Base-by-base conservation (phyloP, 2,888 invertebrate genomes). In the Hydroisotoma schaefferi region DNA sequence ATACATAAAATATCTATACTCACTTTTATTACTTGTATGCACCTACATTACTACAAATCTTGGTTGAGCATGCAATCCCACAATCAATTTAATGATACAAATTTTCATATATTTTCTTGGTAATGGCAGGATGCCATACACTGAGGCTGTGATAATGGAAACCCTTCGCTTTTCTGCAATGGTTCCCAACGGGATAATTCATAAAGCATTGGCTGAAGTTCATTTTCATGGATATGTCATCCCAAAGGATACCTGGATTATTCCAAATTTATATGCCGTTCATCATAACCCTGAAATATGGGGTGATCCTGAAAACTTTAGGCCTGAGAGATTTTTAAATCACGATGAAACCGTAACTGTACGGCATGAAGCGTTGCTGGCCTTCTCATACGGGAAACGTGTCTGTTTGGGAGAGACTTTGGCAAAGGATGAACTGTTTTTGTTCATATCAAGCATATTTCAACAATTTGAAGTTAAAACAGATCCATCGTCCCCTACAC, bases 351-450 rank as follows among this genome's bases (percentile, higher is more conserved):
- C 38, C 33, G 44, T 56, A 10, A 47, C 63, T 8, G 38, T 61
- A 10, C 57, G 49, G 37, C 57, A 65, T 22, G 66, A 70, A n/a
- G 59, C 59, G 1, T 15, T 65, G 2, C 8, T 68, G 12, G 53
- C 65, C 2, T 63, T 65, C 38, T 63, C 61, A 1, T 56, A 43
- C 29, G 63, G 65, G n/a, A 68, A 65, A 18, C 22, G 65, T 28
- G 58, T 62, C 26, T 55, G 55, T 33, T 20, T 59, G 15, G 54
- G 67, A 2, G 65, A 69, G 44, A 37, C 55, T 2, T 52, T 70
- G 43, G 68, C 69, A 0, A 63, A 28, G 18, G 64, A 69, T 49
- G 61, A 63, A 25, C 37, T 71, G 0, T 71, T 71, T 43, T 38
- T 71, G 2, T 64, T 68, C 33, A 28, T 56, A n/a, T 55, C 67